Percentiles rank a stretch among this genome's conserved stretches.
These are phyloP conservation scores for Mycetomoellerius zeteki DNA, from an alignment of 1,140 invertebrate species.

Conservation along the genomic window DNA sequence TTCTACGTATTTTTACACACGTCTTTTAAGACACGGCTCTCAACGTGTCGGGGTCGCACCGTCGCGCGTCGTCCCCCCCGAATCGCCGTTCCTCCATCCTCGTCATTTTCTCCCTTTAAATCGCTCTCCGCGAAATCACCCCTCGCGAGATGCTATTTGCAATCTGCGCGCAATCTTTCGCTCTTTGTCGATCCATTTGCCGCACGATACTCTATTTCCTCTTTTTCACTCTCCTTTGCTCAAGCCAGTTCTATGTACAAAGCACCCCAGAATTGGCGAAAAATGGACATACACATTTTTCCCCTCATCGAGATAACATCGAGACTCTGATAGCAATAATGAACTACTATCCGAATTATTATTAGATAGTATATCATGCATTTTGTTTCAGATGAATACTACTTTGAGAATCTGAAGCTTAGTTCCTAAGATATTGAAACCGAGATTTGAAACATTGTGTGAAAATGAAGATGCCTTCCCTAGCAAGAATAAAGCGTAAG, in stretches of 20 bases:
- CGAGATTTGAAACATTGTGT: neutral
- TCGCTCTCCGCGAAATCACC: slow-evolving; percentile 12
- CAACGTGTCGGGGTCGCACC: slow-evolving; percentile 56
- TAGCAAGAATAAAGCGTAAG: too few species aligned
- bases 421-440: neutral
- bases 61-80: slow-evolving; percentile 47
- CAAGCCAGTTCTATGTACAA: neutral
- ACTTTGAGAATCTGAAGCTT: neutral
- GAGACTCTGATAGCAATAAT: slow-evolving; percentile 6
- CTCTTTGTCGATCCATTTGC: slow-evolving; percentile 20
- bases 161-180: slow-evolving; percentile 46
- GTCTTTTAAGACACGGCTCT: slow-evolving; percentile 65
- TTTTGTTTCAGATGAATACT: neutral
- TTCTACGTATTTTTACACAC: slow-evolving; percentile 84
- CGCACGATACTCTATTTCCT: slow-evolving; percentile 8
- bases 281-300: neutral
- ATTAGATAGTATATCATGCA: neutral
- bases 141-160: slow-evolving; percentile 53
- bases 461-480: neutral
- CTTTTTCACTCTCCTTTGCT: slow-evolving; percentile 34
- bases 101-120: neutral
- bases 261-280: neutral
- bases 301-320: neutral
- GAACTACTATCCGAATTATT: slow-evolving; percentile 8
- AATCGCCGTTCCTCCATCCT: slow-evolving; percentile 21